Percentiles rank a stretch among this genome's conserved stretches.
Evolutionary conservation across 2,797 vertebrate genomes (phyloP).

Genomic region (Hoplostethus atlanticus): DNA sequence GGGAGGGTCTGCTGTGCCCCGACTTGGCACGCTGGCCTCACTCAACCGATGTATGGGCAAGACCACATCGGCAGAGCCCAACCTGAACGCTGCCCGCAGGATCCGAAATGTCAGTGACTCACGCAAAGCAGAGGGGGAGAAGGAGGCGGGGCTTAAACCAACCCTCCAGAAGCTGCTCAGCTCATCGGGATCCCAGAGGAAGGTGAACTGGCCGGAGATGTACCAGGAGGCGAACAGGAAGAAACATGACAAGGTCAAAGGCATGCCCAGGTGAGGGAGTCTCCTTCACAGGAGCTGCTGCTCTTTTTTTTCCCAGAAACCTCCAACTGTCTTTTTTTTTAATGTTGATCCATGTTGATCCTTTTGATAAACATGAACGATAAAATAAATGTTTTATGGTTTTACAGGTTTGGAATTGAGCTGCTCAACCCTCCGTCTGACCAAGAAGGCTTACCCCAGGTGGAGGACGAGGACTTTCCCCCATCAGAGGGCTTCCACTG

Average conservation of each 20-base stretch:
- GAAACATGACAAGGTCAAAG: constrained; percentile 84
- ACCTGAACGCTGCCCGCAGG: constrained; percentile 81
- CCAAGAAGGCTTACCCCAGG: constrained; percentile 63
- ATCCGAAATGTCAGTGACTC: constrained; percentile 88
- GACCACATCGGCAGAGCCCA: constrained; percentile 79
- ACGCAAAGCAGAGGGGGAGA: constrained; percentile 77
- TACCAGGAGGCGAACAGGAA: constrained; percentile 86
- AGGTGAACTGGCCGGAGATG: constrained; percentile 88
- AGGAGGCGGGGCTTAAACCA: constrained; percentile 81
- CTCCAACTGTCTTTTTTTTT: not conserved
- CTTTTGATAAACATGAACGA: not conserved
- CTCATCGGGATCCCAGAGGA: constrained; percentile 76
- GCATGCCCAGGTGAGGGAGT: constrained; percentile 87
- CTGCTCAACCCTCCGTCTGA: constrained; percentile 77
- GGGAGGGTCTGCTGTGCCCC: constrained; percentile 72
- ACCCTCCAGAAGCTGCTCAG: constrained; percentile 84
- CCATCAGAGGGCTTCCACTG: constrained; percentile 91
- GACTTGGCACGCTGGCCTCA: constrained; percentile 81
- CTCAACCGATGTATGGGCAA: constrained; percentile 83
- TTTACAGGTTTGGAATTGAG: constrained; percentile 90
- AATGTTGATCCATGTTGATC: not conserved
- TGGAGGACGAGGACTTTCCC: constrained; percentile 76
- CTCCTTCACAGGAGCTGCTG: not conserved
- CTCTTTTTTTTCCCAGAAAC: not conserved
- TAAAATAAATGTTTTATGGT: not conserved